phyloP scores from a whole-genome alignment of 2,888 invertebrate species.

The Tinea pellionella region DNA sequence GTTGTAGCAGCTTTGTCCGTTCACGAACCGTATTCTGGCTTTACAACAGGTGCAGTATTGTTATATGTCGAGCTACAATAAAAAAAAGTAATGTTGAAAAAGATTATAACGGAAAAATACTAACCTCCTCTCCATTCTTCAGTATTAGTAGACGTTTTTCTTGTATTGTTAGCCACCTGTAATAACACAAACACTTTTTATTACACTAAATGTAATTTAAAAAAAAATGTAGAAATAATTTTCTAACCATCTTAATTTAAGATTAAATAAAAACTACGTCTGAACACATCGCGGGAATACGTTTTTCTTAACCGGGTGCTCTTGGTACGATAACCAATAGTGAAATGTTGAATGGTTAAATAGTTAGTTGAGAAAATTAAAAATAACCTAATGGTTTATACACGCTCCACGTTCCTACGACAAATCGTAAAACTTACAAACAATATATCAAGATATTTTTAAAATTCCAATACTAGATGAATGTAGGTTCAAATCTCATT shows the following conservation, averaged over 20 bases:
- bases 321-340: conserved; percentile 30
- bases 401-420: background rate
- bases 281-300: background rate
- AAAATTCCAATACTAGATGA: no score
- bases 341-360: conserved; percentile 46
- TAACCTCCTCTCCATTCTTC: conserved; percentile 69
- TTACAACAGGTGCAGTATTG: no score
- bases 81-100: no score
- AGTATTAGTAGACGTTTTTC: conserved; percentile 64
- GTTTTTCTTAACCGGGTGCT: conserved; percentile 15
- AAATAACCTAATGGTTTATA: background rate
- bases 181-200: conserved; percentile 24
- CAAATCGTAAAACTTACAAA: background rate
- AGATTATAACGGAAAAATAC: background rate
- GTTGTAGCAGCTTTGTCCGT: no score
- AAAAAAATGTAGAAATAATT: conserved; percentile 16
- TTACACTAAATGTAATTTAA: conserved; percentile 22
- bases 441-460: no score
- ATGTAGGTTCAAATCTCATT: background rate
- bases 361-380: conserved; percentile 27
- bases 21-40: no score
- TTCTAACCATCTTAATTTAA: conserved; percentile 24
- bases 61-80: no score
- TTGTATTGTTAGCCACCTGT: conserved; percentile 77
- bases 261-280: background rate